These are phyloP conservation scores for Eristalis tenax DNA, from an alignment of 2,888 invertebrate genomes.

Conservation along the genomic window DNA sequence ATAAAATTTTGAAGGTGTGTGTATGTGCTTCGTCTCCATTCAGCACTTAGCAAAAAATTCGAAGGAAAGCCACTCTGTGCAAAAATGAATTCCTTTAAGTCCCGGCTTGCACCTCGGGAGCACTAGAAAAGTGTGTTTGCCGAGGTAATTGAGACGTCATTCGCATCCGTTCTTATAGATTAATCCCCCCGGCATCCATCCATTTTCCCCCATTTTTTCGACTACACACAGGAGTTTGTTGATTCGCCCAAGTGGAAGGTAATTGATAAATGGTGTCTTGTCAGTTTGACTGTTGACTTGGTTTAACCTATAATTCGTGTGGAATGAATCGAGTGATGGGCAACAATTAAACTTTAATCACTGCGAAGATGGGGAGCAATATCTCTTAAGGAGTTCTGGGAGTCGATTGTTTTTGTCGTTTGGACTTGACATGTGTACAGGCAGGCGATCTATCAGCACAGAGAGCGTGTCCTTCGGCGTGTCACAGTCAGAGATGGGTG, in stretches of 20 bases:
- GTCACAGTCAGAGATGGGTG: conserved; percentile 17
- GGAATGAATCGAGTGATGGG: conserved; percentile 6
- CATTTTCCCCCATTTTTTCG: background rate
- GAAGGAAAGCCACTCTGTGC: background rate
- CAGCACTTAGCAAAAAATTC: background rate
- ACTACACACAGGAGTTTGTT: background rate
- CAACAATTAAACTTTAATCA: conserved; percentile 63
- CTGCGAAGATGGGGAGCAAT: conserved; percentile 13
- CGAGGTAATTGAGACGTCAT: conserved; percentile 45
- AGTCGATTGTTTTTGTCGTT: background rate
- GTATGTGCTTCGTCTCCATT: background rate
- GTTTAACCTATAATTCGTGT: conserved; percentile 44
- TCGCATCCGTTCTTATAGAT: conserved; percentile 32
- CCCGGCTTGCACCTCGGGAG: background rate
- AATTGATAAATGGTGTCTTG: conserved; percentile 65
- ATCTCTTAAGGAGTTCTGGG: conserved; percentile 35
- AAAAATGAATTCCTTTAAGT: conserved; percentile 10
- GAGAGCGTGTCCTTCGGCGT: conserved; percentile 6
- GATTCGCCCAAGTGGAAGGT: conserved; percentile 42
- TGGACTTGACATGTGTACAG: conserved; percentile 50
- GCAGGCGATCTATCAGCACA: conserved; percentile 39
- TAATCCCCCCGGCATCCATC: conserved; percentile 19
- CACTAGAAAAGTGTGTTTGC: conserved; percentile 24
- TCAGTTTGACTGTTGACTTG: conserved; percentile 52
- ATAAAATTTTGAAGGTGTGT: conserved; percentile 17